A percentile compares a stretch with the other conserved stretches of the same genome.
Evolutionary conservation across 2,797 vertebrate species (phyloP).

Genomic region (Gambelia wislizenii): DNA sequence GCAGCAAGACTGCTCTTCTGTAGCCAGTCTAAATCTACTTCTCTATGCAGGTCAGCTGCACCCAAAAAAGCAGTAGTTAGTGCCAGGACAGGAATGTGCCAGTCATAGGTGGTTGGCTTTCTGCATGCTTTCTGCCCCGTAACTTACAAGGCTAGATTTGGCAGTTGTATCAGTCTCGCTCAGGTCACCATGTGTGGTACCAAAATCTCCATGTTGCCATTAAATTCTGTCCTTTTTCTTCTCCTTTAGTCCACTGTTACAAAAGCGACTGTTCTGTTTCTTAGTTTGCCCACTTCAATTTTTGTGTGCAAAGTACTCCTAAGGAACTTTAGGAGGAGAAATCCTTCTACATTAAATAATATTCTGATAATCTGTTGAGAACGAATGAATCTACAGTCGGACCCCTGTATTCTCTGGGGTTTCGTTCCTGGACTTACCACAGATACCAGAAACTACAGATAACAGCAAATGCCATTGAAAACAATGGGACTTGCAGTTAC

Average conservation of each 20-base stretch:
- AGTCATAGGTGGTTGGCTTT: neutral
- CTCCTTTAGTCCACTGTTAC: neutral
- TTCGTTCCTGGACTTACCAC: no score
- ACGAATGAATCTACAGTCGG: neutral
- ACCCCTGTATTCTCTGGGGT: no score
- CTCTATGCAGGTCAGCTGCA: neutral
- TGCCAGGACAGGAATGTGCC: neutral
- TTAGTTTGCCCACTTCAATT: neutral
- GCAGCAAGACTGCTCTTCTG: neutral
- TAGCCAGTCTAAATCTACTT: neutral
- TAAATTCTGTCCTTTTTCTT: neutral
- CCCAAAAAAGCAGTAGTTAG: neutral
- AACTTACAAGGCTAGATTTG: neutral
- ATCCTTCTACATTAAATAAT: neutral
- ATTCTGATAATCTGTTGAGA: conserved; percentile 2
- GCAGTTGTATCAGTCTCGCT: neutral
- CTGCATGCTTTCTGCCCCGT: neutral
- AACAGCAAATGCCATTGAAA: no score
- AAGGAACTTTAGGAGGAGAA: neutral
- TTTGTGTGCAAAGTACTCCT: neutral
- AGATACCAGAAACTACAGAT: no score
- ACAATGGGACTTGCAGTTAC: no score
- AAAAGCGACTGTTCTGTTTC: neutral
- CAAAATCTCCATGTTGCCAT: neutral
- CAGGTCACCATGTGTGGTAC: neutral